Base-by-base conservation (phyloP, 2,113 vertebrate genomes). In the Heterotis niloticus region DNA sequence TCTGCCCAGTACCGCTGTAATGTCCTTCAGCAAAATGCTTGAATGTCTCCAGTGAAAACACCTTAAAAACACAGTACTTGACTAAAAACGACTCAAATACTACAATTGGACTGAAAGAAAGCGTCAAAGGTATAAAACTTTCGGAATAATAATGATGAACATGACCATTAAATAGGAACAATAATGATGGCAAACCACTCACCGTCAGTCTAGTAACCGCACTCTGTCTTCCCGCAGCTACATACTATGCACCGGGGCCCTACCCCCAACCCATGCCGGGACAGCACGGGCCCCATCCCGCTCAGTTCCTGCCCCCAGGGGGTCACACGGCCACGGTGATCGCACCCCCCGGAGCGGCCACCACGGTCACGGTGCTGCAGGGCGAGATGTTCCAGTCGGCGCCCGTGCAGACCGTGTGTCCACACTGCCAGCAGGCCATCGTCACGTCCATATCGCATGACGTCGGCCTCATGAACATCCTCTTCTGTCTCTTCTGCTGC, bases 391-490 rank as follows among this genome's bases (percentile, higher is more conserved):
- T 99, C 86, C 95, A 98, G 89, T 93, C 93, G 0, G 92, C 94
- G 0, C 96, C 97, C 0, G 96, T 99, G 87, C 96, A 97, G 89
- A 99, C 96, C 0, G 94, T 98, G 86, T 99, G 97, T 87, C 96
- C 96, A 11, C 96, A 99, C 90, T 99, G 97, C 91, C 96, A 98
- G 90, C 96, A 98, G 89, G 93, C 96, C 76, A 98, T 99, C 88
- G 88, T 94, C 89, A 99, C 97, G 81, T 95, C 94, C 86, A 97
- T 98, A 88, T 94, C 93, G 82, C 94, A 98, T 0, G 95, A 98
- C 80, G 92, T 99, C 0, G 97, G 96, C 77, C 93, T 98, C 89
- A 96, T 98, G 96, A 99, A 96, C 88, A 96, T 96, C 7, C 94
- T 99, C 51, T 94, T 98, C 64, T 97, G 96, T 85, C 94, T 98